Conservation (phyloP, 1,140 invertebrate genomes). For the Adelges cooleyi region DNA sequence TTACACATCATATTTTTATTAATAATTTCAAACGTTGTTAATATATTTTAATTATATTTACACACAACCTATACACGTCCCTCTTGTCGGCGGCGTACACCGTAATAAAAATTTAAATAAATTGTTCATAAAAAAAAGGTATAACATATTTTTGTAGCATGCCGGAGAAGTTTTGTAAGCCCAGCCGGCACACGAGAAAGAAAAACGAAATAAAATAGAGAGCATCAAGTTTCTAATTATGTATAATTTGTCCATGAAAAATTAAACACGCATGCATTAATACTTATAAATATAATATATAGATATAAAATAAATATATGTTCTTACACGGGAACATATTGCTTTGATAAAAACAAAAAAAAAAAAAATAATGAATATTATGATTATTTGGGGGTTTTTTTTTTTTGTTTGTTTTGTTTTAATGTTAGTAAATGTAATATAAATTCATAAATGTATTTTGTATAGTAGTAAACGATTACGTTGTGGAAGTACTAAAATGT, state of each 20-base stretch:
- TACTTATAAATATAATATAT: constrained; percentile 28
- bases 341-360: constrained; percentile 9
- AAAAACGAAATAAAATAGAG: constrained; percentile 16
- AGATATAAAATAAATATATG: constrained; percentile 28
- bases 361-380: not conserved
- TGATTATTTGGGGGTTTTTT: constrained; percentile 22
- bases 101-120: no score
- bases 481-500: constrained; percentile 22
- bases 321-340: constrained; percentile 14
- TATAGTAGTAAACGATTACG: constrained; percentile 18
- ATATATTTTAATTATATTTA: no score
- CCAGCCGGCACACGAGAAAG: not conserved
- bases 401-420: constrained; percentile 12
- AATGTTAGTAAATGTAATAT: constrained; percentile 19
- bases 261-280: constrained; percentile 27
- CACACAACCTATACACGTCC: no score
- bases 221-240: constrained; percentile 24
- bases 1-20: no score
- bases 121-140: no score
- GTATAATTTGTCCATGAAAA: constrained; percentile 25
- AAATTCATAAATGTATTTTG: constrained; percentile 10
- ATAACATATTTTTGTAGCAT: no score
- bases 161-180: no score
- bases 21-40: no score
- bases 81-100: no score